These are phyloP conservation scores for Diuraphis noxia DNA, from an alignment of 1,140 invertebrate species.

Conservation along the genomic window DNA sequence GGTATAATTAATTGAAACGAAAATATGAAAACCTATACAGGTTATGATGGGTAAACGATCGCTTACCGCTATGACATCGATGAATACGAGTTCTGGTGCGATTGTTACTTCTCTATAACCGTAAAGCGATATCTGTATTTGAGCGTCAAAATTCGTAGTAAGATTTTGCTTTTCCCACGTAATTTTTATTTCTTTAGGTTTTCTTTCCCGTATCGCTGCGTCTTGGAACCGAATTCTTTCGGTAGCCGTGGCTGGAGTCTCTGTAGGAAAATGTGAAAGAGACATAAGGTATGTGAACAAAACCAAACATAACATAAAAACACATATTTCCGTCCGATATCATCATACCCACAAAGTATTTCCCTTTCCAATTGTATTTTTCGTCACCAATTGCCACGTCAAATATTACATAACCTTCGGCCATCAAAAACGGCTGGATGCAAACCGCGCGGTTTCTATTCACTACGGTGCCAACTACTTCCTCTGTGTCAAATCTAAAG, in stretches of 20 bases:
- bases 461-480: slow-evolving; percentile 74
- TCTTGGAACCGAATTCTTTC: slow-evolving; percentile 82
- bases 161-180: slow-evolving; percentile 84
- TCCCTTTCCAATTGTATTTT: slow-evolving; percentile 86
- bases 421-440: slow-evolving; percentile 83
- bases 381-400: slow-evolving; percentile 83
- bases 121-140: slow-evolving; percentile 79
- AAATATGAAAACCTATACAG: not conserved
- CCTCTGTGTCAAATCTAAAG: slow-evolving; percentile 72
- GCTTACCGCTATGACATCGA: slow-evolving; percentile 64
- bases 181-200: slow-evolving; percentile 74
- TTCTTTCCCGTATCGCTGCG: slow-evolving; percentile 71
- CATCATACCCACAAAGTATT: slow-evolving; percentile 80
- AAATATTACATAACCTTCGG: slow-evolving; percentile 88
- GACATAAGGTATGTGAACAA: not conserved
- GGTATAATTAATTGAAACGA: not conserved
- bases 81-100: slow-evolving; percentile 68
- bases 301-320: not conserved
- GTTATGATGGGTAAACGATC: not conserved
- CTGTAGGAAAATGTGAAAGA: slow-evolving; percentile 61
- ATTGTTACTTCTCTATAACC: slow-evolving; percentile 84
- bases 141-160: slow-evolving; percentile 75
- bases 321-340: slow-evolving; percentile 58
- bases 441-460: slow-evolving; percentile 84
- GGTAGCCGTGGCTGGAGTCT: slow-evolving; percentile 81